These are phyloP conservation scores for Sphaeramia orbicularis DNA, from an alignment of 2,797 vertebrate genomes.

Conservation along the genomic window DNA sequence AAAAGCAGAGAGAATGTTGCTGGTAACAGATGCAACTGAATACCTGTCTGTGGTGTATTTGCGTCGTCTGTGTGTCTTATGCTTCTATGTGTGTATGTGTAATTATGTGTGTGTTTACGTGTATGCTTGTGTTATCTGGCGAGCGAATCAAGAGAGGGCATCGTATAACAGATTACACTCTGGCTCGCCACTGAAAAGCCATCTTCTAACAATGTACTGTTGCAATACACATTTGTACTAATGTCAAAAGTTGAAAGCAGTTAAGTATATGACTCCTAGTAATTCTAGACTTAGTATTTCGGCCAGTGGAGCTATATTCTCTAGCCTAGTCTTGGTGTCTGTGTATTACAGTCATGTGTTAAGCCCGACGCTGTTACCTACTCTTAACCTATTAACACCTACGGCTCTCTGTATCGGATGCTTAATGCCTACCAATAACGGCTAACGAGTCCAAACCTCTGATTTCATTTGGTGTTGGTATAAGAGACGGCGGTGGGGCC, in stretches of 20 bases:
- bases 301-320: slow-evolving; percentile 76
- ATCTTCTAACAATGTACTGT: slow-evolving; percentile 74
- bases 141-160: slow-evolving; percentile 71
- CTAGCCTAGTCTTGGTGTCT: slow-evolving; percentile 76
- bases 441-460: slow-evolving; percentile 59
- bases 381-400: slow-evolving; percentile 66
- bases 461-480: slow-evolving; percentile 66
- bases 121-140: slow-evolving; percentile 52
- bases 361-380: slow-evolving; percentile 66
- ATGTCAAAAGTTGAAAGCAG: slow-evolving; percentile 80
- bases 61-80: slow-evolving; percentile 22
- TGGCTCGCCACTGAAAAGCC: slow-evolving; percentile 71
- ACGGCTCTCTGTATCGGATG: slow-evolving; percentile 37
- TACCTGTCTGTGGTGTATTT: slow-evolving; percentile 21
- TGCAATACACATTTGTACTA: slow-evolving; percentile 79
- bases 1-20: slow-evolving; percentile 75
- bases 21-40: slow-evolving; percentile 77
- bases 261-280: slow-evolving; percentile 75
- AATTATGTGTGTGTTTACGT: slow-evolving; percentile 1
- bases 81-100: slow-evolving; percentile 7
- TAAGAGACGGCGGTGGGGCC: slow-evolving; percentile 42
- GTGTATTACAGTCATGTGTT: slow-evolving; percentile 75
- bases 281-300: slow-evolving; percentile 70
- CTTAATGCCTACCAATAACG: slow-evolving; percentile 55
- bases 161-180: slow-evolving; percentile 65